Percentiles rank a stretch among this genome's conserved stretches.
Evolutionary conservation across 2,113 vertebrate species (phyloP).

Genomic region (Limanda limanda): DNA sequence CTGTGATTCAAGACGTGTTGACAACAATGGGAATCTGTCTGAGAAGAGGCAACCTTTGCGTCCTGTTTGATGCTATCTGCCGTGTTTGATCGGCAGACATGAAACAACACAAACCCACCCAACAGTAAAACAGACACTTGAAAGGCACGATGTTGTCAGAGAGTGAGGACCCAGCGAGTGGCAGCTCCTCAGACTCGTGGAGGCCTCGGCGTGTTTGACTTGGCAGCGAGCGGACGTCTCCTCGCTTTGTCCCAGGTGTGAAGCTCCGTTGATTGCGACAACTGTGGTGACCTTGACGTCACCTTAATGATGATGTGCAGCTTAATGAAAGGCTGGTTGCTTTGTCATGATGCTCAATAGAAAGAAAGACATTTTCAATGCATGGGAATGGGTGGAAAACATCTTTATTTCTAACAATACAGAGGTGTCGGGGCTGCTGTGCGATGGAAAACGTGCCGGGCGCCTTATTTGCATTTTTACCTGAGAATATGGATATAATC

Average conservation of each 20-base stretch:
- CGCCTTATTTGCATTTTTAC: constrained; percentile 39
- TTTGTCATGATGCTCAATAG: constrained; percentile 13
- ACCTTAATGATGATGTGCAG: no score
- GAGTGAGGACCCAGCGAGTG: constrained; percentile 57
- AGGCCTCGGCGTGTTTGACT: background rate
- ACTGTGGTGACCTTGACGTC: constrained; percentile 53
- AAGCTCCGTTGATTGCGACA: constrained; percentile 47
- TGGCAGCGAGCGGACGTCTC: constrained; percentile 51
- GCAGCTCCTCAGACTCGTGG: constrained; percentile 33
- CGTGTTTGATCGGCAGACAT: constrained; percentile 49
- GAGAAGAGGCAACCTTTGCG: constrained; percentile 19
- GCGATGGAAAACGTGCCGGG: constrained; percentile 44
- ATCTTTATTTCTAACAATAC: constrained; percentile 54
- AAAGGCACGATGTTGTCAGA: constrained; percentile 56
- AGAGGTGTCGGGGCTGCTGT: constrained; percentile 6
- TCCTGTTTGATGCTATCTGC: constrained; percentile 53
- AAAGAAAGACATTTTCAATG: constrained; percentile 30
- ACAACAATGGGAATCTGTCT: constrained; percentile 38
- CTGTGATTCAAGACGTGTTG: constrained; percentile 22
- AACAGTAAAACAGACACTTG: constrained; percentile 51
- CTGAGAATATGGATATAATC: constrained; percentile 30
- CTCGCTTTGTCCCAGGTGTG: constrained; percentile 42
- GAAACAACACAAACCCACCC: constrained; percentile 49
- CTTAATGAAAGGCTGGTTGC: background rate
- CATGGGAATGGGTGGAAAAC: constrained; percentile 38